These are phyloP conservation scores for Chloropsis hardwickii DNA, from an alignment of 2,113 vertebrate species.

Conservation along the genomic window DNA sequence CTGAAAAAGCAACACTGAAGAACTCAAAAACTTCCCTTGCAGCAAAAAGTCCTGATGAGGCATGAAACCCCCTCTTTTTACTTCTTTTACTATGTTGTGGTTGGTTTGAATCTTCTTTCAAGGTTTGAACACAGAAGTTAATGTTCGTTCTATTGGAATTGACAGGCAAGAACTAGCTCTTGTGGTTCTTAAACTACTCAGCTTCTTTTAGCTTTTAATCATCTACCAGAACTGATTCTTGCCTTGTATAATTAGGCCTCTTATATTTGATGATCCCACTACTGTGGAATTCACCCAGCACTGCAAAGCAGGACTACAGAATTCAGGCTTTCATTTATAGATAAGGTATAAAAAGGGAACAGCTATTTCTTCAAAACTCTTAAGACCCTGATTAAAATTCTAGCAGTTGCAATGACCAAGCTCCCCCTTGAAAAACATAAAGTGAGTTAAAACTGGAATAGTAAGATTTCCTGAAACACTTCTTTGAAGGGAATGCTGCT, in stretches of 20 bases:
- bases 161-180: slow-evolving; percentile 28
- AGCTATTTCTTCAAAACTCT: not conserved
- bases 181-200: slow-evolving; percentile 22
- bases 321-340: slow-evolving; percentile 6
- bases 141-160: not conserved
- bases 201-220: slow-evolving; percentile 24
- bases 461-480: not conserved
- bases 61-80: not conserved
- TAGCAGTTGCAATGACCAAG: not conserved
- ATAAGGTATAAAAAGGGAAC: not conserved
- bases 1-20: not conserved
- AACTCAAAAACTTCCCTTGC: not conserved
- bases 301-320: not conserved
- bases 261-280: slow-evolving; percentile 9
- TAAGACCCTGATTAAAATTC: not conserved
- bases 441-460: not conserved
- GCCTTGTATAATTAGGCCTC: not conserved
- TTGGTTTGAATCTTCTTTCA: slow-evolving; percentile 21
- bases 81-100: not conserved
- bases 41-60: not conserved
- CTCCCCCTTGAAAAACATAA: not conserved
- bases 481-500: not conserved
- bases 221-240: slow-evolving; percentile 17
- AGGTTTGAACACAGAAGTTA: not conserved
- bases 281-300: not conserved